Conservation (phyloP, 2,888 invertebrate genomes). For the Callosobruchus maculatus region DNA sequence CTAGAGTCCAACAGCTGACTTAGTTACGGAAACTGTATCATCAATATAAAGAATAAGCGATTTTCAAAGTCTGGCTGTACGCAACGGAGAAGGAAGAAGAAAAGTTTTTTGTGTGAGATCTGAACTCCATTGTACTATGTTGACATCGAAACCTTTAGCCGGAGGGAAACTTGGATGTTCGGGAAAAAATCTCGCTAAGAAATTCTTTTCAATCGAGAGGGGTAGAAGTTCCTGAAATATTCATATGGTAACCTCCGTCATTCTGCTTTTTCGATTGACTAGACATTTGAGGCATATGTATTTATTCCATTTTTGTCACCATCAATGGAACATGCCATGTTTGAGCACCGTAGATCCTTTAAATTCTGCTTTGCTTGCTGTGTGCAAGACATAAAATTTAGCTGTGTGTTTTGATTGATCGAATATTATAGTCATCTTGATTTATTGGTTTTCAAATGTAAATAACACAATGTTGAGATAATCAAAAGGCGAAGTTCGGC, state of each 20-base stretch:
- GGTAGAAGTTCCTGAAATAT: not conserved
- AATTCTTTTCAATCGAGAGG: not conserved
- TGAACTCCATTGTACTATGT: not conserved
- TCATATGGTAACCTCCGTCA: not conserved
- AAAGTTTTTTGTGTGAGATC: not conserved
- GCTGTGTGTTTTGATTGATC: too few relatives aligned
- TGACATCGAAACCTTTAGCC: not conserved
- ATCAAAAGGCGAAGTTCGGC: too few relatives aligned
- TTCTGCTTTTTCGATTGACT: not conserved
- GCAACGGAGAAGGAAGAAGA: not conserved
- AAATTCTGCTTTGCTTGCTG: too few relatives aligned
- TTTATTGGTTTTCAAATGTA: too few relatives aligned
- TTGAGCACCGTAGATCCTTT: too few relatives aligned
- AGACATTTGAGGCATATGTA: not conserved
- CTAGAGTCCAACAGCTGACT: not conserved
- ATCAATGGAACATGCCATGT: too few relatives aligned
- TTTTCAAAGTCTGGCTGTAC: not conserved
- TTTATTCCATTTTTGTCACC: not conserved
- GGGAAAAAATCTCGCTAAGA: not conserved
- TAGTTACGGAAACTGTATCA: not conserved
- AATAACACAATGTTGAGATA: too few relatives aligned
- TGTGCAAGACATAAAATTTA: too few relatives aligned
- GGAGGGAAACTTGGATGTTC: not conserved
- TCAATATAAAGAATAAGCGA: not conserved
- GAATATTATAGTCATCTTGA: too few relatives aligned